Evolutionary conservation across 2,797 vertebrate species (phyloP), one percentile per base, ranked within the genome.

Genomic region (Poecilia wingei): DNA sequence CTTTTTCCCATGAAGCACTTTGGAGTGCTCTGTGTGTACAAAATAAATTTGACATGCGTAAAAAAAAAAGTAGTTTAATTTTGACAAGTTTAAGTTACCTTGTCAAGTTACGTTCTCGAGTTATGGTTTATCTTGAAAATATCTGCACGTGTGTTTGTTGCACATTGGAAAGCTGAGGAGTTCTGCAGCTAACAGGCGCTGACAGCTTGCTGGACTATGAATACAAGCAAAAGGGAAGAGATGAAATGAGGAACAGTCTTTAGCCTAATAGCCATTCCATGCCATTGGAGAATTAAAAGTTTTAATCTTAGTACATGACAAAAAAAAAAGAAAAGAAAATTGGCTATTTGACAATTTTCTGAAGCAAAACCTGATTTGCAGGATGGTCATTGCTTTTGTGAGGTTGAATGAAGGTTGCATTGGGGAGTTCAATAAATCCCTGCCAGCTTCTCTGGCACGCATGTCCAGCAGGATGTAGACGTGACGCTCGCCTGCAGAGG

Each of bases 191-290:
- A 79, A 9, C 41, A 13, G 18, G 39, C 74, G 86, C 41, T 84
- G 79, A 88, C 49, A 77, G 69, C 47, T 72, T 39, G 46, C 46
- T 84, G 66, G 70, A 79, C 10, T 70, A 25, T 64, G 18, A 49
- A 53, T 33, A 55, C 33, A 80, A n/a, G 46, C 39, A 79, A 53
- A 79, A 74, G 69, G 82, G 46, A 72, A 22, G 59, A 12, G 18
- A 41, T 68, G n/a, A 84, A n/a, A 10, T 45, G 49, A 78, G 2
- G 22, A 53, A 53, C 22, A 25, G 3, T 3, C 51, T 53, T 53
- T 53, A 53, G 25, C 31, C 4, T 55, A 16, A 36, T 0, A 28
- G 36, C 4, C 36, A 22, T 41, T 41, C 4, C 18, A 10, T 61
- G 57, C 5, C 28, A 14, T 33, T 33, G 57, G 28, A 31, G 28